Conservation (phyloP, 2,888 invertebrate species). For the Bugula neritina region DNA sequence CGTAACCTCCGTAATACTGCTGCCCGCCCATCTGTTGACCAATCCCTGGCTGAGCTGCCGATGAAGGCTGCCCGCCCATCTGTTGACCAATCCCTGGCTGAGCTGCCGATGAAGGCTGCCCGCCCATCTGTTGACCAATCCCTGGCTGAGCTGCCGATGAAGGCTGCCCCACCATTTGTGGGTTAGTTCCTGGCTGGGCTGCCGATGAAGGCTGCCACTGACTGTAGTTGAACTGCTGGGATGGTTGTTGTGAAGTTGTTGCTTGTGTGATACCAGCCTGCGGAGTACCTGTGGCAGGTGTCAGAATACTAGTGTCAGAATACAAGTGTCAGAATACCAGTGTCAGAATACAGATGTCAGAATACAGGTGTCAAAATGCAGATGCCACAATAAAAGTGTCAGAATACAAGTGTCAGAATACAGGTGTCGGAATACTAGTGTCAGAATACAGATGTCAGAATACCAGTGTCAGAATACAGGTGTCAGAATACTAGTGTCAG, state of each 20-base stretch:
- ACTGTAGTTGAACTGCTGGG: slow-evolving; percentile 16
- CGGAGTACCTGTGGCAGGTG: not conserved
- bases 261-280: not conserved
- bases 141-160: not conserved
- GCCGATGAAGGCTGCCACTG: not conserved
- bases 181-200: not conserved
- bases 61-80: not conserved
- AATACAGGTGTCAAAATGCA: too few relatives aligned
- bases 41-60: not conserved
- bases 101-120: not conserved
- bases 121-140: not conserved
- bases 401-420: too few relatives aligned
- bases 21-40: not conserved
- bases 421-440: too few relatives aligned
- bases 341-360: too few relatives aligned
- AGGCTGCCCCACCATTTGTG: not conserved
- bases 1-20: not conserved
- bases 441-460: too few relatives aligned
- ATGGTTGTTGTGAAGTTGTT: not conserved
- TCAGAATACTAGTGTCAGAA: too few relatives aligned
- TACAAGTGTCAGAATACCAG: too few relatives aligned
- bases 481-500: too few relatives aligned
- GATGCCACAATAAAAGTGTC: too few relatives aligned
- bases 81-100: not conserved
- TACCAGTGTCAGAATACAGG: too few relatives aligned